These are phyloP conservation scores for human DNA, from an alignment of 2,113 vertebrate species.

Conservation along the genomic window GRCh38 chr1:41589001-41589500, in stretches of 20 bases:
- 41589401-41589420: background rate
- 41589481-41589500: background rate
- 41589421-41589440: background rate
- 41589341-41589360: background rate
- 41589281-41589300: constrained; percentile 8
- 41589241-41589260: background rate
- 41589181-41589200: background rate
- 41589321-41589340: background rate
- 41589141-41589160: background rate
- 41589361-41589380: background rate
- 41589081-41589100: background rate
- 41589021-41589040: background rate
- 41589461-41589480: background rate
- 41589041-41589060: background rate
- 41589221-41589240: background rate
- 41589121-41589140: background rate
- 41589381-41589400: background rate
- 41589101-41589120: background rate
- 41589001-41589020: background rate
- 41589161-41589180: background rate
- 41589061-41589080: background rate
- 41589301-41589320: background rate
- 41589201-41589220: background rate
- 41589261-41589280: background rate
- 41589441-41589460: background rate